Conservation (phyloP, 1,140 invertebrate genomes). For the Drosophila baimaii region DNA sequence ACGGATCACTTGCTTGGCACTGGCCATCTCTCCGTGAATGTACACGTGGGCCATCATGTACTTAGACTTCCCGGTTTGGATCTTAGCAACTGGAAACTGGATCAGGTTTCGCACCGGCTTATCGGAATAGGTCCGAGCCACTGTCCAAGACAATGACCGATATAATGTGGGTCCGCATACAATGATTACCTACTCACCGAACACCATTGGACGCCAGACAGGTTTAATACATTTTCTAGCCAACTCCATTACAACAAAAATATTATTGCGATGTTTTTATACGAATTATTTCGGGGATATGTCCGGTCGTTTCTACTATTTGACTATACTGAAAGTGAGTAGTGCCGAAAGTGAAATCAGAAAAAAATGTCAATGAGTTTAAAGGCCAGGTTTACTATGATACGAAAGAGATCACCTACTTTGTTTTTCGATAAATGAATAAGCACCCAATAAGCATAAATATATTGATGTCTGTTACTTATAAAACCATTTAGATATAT, state of each 20-base stretch:
- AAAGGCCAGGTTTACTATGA: neutral
- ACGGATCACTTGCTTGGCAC: conserved; percentile 50
- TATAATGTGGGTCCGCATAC: neutral
- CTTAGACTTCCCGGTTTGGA: conserved; percentile 51
- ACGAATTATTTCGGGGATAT: neutral
- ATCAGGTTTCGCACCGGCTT: conserved; percentile 17
- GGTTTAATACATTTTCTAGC: conserved; percentile 34
- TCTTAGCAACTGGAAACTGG: conserved; percentile 22
- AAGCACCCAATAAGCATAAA: no score
- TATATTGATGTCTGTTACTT: no score
- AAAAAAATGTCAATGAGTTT: neutral
- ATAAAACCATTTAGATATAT: no score
- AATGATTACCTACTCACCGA: conserved; percentile 5
- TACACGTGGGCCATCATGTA: conserved; percentile 63
- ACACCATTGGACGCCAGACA: conserved; percentile 34
- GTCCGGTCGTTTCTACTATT: neutral
- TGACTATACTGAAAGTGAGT: neutral
- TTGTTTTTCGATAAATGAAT: neutral
- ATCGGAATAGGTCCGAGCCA: conserved; percentile 24
- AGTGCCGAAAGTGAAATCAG: neutral
- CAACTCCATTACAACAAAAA: conserved; percentile 45
- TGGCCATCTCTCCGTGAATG: conserved; percentile 48
- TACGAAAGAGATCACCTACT: neutral
- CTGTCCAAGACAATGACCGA: neutral
- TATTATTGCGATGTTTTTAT: conserved; percentile 6